phyloP scores from a whole-genome alignment of 2,888 invertebrate species.

The Glaucopsyche alexis region DNA sequence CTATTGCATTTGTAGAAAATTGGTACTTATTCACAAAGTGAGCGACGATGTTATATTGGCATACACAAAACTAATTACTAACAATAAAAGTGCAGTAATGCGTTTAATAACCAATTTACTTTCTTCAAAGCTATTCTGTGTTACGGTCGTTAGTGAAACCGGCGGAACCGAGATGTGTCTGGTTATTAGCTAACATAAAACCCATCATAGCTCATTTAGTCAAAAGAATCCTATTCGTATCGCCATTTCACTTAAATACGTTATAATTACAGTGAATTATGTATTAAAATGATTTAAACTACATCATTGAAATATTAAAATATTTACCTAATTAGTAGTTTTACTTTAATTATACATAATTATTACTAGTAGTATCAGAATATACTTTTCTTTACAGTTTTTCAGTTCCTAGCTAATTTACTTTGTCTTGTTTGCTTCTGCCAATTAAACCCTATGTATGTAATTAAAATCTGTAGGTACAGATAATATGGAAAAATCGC shows the following conservation, averaged over 20 bases:
- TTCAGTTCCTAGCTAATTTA: no score
- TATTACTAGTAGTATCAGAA: no score
- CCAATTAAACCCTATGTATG: no score
- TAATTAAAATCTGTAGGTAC: no score
- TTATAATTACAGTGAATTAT: background rate
- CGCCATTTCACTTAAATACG: background rate
- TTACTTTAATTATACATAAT: no score
- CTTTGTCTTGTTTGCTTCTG: no score
- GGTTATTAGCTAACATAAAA: background rate
- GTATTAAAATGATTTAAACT: background rate
- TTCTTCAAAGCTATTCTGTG: conserved; percentile 40
- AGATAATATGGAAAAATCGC: no score
- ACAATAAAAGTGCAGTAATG: conserved; percentile 43
- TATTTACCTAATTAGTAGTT: no score
- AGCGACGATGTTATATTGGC: background rate
- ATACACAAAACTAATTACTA: conserved; percentile 29
- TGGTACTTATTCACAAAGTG: background rate
- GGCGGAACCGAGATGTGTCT: conserved; percentile 22
- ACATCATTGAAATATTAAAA: background rate
- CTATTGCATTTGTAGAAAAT: no score
- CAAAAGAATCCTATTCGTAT: background rate
- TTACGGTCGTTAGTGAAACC: conserved; percentile 22
- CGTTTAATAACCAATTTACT: conserved; percentile 46
- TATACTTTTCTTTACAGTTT: no score
- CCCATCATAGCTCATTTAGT: conserved; percentile 8